Conservation (phyloP, 2,888 invertebrate genomes). For the Clusia tigrina region DNA sequence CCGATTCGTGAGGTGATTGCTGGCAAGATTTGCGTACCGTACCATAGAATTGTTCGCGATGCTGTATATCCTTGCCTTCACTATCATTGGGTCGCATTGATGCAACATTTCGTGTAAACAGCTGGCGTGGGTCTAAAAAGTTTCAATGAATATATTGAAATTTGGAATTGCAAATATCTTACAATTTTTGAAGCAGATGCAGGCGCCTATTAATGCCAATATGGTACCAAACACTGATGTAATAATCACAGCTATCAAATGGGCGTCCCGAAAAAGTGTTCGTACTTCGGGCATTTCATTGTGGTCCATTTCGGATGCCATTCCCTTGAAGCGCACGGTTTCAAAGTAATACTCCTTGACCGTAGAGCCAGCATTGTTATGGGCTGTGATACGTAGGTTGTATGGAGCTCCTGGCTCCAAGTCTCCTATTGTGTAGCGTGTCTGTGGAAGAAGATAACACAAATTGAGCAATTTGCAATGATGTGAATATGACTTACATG, state of each 20-base stretch:
- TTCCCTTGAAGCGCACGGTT: constrained; percentile 67
- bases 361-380: constrained; percentile 72
- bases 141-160: not conserved
- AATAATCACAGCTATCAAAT: constrained; percentile 58
- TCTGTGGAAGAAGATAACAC: constrained; percentile 41
- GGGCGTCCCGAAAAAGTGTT: constrained; percentile 54
- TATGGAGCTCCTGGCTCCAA: constrained; percentile 67
- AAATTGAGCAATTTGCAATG: not conserved
- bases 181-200: constrained; percentile 68
- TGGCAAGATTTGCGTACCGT: constrained; percentile 66
- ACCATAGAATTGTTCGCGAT: constrained; percentile 68
- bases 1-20: constrained; percentile 61
- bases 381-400: constrained; percentile 68
- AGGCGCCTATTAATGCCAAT: constrained; percentile 67
- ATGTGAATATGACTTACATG: constrained; percentile 54
- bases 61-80: constrained; percentile 56
- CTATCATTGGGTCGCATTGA: constrained; percentile 46
- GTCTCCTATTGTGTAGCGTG: constrained; percentile 65
- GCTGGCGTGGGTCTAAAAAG: constrained; percentile 50
- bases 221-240: constrained; percentile 66
- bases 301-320: constrained; percentile 47
- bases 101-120: constrained; percentile 52
- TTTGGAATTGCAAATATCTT: constrained; percentile 45
- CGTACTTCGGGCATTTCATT: constrained; percentile 47
- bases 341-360: constrained; percentile 69